Base-by-base conservation (phyloP, 2,888 invertebrate genomes). In the Tanypteryx hageni region DNA sequence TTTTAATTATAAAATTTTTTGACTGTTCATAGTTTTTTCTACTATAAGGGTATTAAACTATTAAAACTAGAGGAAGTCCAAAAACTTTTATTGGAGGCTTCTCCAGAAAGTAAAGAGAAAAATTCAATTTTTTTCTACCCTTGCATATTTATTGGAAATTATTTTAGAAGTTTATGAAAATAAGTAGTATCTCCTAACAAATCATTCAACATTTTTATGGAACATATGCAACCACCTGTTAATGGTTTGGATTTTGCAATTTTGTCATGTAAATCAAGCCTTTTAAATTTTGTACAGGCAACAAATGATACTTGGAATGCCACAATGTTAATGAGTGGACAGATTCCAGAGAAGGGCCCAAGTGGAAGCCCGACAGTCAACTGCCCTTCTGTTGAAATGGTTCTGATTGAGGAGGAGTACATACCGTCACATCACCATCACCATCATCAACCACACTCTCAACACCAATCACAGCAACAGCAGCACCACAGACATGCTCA, bases 221-320 rank as follows among this genome's bases (percentile, higher is more conserved):
- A 61, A 61, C 1, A 44, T 44, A 44, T 44, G 5, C 44, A 44
- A 5, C 44, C 44, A 44, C 44, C 5, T 44, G 44, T 44, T 44
- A 1, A 44, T 44, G 1, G 44, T 44, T 44, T 44, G 1, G 5
- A 44, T 64, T 64, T 7, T 5, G 7, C 64, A 64, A 14, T 18
- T 64, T 0, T 16, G 18, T 14, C 14, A 14, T 64, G 8, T 16
- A 11, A 16, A 11, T 3, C n/a, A 14, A 64, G 13, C 22, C 5
- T 93, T 31, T 84, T 92, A n/a, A 22, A 84, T 92, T 92, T 59
- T 16, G 93, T 94, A 44, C 93, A 96, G 95, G 96, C 96, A 44
- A 96, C 96, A 4, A 96, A 96, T 94, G 96, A 96, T 93, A 96
- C 96, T 1, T 96, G 96, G 96, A 96, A 95, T 94, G 94, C 94